phyloP scores from a whole-genome alignment of 2,888 invertebrate species.

The Eupithecia tripunctaria region DNA sequence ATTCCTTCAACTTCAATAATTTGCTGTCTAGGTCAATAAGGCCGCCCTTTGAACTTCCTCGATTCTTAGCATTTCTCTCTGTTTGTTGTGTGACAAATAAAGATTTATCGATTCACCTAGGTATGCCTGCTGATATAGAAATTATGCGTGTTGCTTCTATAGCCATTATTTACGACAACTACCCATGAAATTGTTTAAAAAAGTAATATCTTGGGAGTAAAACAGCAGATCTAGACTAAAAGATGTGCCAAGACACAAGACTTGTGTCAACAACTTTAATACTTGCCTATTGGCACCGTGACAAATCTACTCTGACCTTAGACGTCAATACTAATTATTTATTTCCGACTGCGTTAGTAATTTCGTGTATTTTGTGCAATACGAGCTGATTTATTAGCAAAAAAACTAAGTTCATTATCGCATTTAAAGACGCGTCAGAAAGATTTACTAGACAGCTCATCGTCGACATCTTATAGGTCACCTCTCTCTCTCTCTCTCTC shows the following conservation, averaged over 20 bases:
- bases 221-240: neutral
- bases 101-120: too few relatives aligned
- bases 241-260: constrained; percentile 1
- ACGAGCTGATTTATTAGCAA: neutral
- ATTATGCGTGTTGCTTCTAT: neutral
- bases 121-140: neutral
- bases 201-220: neutral
- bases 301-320: constrained; percentile 53
- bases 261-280: constrained; percentile 15
- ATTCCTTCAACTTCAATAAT: neutral
- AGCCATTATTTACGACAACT: neutral
- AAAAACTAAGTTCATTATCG: neutral
- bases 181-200: neutral
- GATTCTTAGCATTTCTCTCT: too few relatives aligned
- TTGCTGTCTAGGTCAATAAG: neutral
- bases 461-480: neutral
- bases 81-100: too few relatives aligned
- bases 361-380: constrained; percentile 10
- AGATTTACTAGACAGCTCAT: neutral
- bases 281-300: constrained; percentile 57
- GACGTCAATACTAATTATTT: constrained; percentile 58
- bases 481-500: too few relatives aligned
- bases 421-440: neutral
- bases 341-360: constrained; percentile 50
- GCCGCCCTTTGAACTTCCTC: too few relatives aligned